These are phyloP conservation scores for Heliconius ismenius DNA, from an alignment of 2,888 invertebrate species.

Conservation along the genomic window DNA sequence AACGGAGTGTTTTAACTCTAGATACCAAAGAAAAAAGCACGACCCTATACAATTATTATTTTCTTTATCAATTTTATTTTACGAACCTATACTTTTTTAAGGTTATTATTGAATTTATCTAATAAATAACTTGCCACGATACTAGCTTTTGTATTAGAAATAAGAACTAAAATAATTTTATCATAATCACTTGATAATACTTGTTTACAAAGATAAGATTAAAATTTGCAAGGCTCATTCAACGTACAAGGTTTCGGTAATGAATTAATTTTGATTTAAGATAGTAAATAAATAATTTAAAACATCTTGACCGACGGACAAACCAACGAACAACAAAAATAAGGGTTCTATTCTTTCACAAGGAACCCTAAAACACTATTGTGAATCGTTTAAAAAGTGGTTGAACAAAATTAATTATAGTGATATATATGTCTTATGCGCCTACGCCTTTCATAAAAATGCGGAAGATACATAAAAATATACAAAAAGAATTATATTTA, in stretches of 20 bases:
- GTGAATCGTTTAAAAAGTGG: not conserved
- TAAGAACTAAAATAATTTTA: conserved; percentile 30
- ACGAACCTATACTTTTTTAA: not conserved
- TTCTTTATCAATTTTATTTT: not conserved
- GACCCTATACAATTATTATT: not conserved
- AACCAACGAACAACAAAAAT: not conserved
- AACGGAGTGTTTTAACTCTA: too few species aligned
- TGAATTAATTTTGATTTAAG: not conserved
- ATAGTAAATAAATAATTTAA: not conserved
- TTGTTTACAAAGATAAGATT: conserved; percentile 44
- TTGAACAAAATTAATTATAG: not conserved
- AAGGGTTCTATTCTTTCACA: not conserved
- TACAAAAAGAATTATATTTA: not conserved
- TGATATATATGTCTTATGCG: not conserved
- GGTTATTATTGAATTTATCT: not conserved
- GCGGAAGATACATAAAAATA: not conserved
- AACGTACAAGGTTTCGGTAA: conserved; percentile 41
- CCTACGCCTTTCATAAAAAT: not conserved
- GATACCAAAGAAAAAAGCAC: too few species aligned
- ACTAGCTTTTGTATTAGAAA: conserved; percentile 28
- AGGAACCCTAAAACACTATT: not conserved
- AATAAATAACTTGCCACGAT: conserved; percentile 10
- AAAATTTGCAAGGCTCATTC: conserved; percentile 43
- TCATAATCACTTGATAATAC: conserved; percentile 43
- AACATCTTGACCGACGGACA: not conserved